These are phyloP conservation scores for Microcebus griseorufus DNA, from an alignment of 2,113 vertebrate species.

Conservation along the genomic window DNA sequence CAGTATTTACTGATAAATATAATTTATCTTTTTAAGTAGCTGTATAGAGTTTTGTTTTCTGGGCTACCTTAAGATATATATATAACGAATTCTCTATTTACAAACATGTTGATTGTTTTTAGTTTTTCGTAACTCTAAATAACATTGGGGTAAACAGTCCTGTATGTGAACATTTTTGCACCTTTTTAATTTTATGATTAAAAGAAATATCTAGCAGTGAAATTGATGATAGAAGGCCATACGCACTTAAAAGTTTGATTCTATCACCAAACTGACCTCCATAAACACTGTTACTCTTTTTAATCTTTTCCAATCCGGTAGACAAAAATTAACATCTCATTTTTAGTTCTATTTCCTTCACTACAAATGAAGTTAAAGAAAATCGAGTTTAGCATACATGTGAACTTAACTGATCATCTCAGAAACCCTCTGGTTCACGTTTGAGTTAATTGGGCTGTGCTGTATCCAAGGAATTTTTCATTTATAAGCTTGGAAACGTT, in stretches of 20 bases:
- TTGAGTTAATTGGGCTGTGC: neutral
- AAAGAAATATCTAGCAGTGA: neutral
- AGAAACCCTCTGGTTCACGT: neutral
- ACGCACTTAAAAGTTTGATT: neutral
- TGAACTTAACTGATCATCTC: slow-evolving; percentile 27
- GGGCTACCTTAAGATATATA: neutral
- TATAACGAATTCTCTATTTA: neutral
- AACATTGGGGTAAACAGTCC: neutral
- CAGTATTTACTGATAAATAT: neutral
- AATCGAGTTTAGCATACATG: neutral
- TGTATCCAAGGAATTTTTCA: slow-evolving; percentile 43
- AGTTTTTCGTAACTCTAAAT: slow-evolving; percentile 11
- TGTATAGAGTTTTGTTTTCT: neutral
- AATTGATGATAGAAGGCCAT: neutral
- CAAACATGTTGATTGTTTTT: neutral
- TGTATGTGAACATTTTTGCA: neutral
- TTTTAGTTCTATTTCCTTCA: slow-evolving; percentile 30
- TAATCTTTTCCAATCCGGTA: neutral
- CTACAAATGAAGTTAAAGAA: slow-evolving; percentile 34
- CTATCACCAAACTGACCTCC: neutral
- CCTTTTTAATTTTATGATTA: neutral
- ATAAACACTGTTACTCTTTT: neutral
- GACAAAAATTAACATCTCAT: neutral
- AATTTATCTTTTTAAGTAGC: slow-evolving; percentile 9
- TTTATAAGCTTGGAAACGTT: slow-evolving; percentile 37